A percentile compares a stretch with the other conserved stretches of the same genome.
Conservation (phyloP, 2,797 vertebrate species). For the Muscicapa striata region DNA sequence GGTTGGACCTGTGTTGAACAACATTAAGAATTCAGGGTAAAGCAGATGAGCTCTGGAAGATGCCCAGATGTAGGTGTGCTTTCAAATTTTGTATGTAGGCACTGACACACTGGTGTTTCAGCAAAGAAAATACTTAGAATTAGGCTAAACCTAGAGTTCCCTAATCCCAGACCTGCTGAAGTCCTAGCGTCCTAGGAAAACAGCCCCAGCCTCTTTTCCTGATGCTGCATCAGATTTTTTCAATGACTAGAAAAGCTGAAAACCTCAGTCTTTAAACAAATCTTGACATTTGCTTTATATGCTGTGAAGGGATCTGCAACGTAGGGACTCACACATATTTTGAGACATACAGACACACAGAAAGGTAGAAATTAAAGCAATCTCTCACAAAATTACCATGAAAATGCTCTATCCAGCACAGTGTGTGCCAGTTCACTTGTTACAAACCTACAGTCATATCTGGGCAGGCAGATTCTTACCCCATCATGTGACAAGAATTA, state of each 20-base stretch:
- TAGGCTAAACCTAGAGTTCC: background rate
- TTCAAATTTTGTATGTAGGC: background rate
- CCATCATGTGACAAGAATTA: background rate
- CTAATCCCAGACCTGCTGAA: background rate
- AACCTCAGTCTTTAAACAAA: background rate
- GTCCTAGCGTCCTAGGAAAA: background rate
- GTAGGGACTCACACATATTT: background rate
- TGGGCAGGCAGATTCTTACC: background rate
- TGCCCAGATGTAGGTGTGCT: background rate
- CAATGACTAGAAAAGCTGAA: background rate
- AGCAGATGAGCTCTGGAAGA: background rate
- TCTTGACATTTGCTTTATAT: background rate
- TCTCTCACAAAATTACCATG: background rate
- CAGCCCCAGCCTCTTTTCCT: background rate
- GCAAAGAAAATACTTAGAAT: background rate
- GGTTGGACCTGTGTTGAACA: background rate
- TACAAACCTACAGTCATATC: background rate
- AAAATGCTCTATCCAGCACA: background rate
- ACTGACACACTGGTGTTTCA: background rate
- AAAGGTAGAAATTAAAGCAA: background rate
- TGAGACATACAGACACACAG: background rate
- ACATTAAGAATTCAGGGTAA: background rate
- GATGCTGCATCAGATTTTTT: background rate
- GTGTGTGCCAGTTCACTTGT: background rate
- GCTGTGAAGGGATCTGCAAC: background rate